Conservation (phyloP, 1,140 invertebrate species). For the Procambarus clarkii region DNA sequence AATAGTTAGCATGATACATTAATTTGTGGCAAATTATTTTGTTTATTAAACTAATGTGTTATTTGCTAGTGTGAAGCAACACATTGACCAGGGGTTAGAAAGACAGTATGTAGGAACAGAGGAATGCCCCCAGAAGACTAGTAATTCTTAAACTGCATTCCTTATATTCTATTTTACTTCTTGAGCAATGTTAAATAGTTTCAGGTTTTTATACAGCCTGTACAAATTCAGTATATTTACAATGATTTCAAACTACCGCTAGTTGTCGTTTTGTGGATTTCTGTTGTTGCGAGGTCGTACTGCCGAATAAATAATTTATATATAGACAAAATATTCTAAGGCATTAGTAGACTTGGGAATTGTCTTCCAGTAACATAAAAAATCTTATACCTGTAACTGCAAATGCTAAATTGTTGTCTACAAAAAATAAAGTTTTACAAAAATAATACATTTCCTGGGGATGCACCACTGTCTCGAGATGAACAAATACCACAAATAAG, state of each 20-base stretch:
- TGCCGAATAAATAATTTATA: constrained; percentile 10
- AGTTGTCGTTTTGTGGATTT: background rate
- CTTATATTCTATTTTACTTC: constrained; percentile 7
- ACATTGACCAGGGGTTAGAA: background rate
- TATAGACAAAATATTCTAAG: constrained; percentile 5
- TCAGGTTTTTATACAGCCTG: constrained; percentile 9
- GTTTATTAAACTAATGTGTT: background rate
- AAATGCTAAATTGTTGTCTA: constrained; percentile 6
- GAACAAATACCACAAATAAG: constrained; percentile 8
- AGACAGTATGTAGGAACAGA: constrained; percentile 1
- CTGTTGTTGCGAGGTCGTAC: constrained; percentile 15
- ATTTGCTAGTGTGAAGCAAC: background rate
- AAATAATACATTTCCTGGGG: background rate
- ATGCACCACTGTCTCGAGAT: background rate
- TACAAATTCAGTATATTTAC: constrained; percentile 9
- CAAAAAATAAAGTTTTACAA: background rate
- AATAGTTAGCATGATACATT: background rate
- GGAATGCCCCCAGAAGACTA: constrained; percentile 9
- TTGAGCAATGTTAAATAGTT: constrained; percentile 11
- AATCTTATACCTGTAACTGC: background rate
- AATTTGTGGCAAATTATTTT: background rate
- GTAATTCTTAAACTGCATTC: constrained; percentile 11
- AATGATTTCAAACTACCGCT: background rate
- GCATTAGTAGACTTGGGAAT: background rate
- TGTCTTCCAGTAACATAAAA: background rate